Conservation (phyloP, 2,113 vertebrate species). For the Melierax canorus region DNA sequence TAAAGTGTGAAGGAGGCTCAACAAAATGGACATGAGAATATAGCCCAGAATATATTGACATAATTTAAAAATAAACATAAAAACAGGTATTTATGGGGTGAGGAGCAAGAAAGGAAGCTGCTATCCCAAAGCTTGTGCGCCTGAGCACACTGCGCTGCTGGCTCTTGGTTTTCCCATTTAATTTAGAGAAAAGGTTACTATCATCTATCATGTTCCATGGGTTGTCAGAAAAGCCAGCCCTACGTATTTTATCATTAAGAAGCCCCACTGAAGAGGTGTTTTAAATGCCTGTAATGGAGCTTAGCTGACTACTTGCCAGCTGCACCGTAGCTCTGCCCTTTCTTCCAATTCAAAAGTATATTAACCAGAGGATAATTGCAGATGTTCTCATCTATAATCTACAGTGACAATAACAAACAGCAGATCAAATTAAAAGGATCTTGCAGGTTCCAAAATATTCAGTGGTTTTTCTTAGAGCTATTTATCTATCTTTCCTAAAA, state of each 20-base stretch:
- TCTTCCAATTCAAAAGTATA: not conserved
- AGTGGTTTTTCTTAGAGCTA: not conserved
- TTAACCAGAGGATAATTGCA: slow-evolving; percentile 18
- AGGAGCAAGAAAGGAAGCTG: not conserved
- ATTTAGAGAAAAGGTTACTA: slow-evolving; percentile 45
- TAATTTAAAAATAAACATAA: not conserved
- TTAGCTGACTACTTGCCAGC: not conserved
- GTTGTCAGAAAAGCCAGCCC: slow-evolving; percentile 1
- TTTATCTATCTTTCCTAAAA: not conserved
- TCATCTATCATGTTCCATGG: not conserved
- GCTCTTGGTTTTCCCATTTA: not conserved
- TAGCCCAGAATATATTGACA: not conserved
- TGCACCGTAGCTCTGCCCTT: not conserved
- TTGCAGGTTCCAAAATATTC: not conserved
- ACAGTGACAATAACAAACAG: slow-evolving; percentile 24
- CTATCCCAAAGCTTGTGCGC: not conserved
- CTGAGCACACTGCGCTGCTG: not conserved
- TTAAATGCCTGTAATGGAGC: not conserved
- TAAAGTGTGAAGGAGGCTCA: not conserved
- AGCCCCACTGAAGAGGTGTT: not conserved
- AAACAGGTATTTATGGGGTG: not conserved
- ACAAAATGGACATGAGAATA: not conserved
- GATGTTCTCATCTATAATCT: not conserved
- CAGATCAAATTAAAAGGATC: not conserved
- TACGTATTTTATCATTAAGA: not conserved